A percentile compares a stretch with the other conserved stretches of the same genome.
phyloP scores from a whole-genome alignment of 2,797 vertebrate genomes.

The Macroramphosus scolopax region DNA sequence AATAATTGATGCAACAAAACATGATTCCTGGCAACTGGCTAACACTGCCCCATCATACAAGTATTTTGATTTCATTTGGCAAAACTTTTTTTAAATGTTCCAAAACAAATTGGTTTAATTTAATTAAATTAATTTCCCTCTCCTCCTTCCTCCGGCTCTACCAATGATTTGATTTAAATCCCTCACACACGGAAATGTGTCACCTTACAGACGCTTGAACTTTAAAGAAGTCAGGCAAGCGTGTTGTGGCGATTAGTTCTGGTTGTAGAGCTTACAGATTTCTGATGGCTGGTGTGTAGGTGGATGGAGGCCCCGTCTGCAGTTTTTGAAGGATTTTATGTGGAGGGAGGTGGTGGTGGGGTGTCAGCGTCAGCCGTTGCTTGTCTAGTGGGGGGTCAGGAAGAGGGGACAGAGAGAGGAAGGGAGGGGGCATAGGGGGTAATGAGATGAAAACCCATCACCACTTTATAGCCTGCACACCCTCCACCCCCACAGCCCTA shows the following conservation, averaged over 20 bases:
- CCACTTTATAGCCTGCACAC: slow-evolving; percentile 31
- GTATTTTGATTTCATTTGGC: too few species aligned
- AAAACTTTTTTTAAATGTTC: too few species aligned
- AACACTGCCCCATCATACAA: too few species aligned
- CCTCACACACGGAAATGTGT: neutral
- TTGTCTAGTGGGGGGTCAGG: slow-evolving; percentile 58
- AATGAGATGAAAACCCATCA: slow-evolving; percentile 52
- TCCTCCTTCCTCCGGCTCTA: too few species aligned
- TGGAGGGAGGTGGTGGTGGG: slow-evolving; percentile 16
- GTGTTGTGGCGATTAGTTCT: neutral
- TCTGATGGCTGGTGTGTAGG: slow-evolving; percentile 16
- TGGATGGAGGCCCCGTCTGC: slow-evolving; percentile 31
- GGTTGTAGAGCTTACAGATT: slow-evolving; percentile 10
- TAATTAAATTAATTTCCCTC: too few species aligned
- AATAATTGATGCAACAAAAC: too few species aligned
- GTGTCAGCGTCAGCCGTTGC: slow-evolving; percentile 42
- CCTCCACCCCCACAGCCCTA: slow-evolving; percentile 34
- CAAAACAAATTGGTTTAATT: too few species aligned
- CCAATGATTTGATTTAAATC: neutral
- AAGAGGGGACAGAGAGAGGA: slow-evolving; percentile 27
- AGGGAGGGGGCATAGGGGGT: slow-evolving; percentile 13
- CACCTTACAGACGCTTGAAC: neutral
- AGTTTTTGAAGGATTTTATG: slow-evolving; percentile 39
- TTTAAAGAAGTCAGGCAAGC: neutral
- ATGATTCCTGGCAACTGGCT: too few species aligned